Evolutionary conservation across 2,797 vertebrate genomes (phyloP).

Genomic region (Gymnoscopelus microlampas): DNA sequence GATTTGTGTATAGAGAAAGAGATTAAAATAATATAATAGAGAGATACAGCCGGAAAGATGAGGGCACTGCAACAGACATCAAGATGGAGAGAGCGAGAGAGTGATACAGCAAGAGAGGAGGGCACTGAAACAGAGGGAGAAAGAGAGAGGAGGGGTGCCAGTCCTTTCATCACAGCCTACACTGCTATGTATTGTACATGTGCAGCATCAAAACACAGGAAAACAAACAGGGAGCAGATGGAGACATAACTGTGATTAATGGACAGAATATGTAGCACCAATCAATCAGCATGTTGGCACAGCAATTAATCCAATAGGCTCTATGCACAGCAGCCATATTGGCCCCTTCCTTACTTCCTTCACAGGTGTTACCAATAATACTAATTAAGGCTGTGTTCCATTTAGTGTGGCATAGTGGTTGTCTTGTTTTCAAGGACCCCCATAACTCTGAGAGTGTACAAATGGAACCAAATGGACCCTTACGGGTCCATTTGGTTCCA

Average conservation of each 20-base stretch:
- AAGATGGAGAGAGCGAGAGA: not conserved
- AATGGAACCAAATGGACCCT: no score
- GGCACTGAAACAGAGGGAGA: constrained; percentile 7
- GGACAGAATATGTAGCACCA: constrained; percentile 33
- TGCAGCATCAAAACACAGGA: constrained; percentile 55
- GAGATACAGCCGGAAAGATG: not conserved
- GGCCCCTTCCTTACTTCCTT: no score
- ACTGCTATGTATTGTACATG: constrained; percentile 45
- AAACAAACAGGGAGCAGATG: constrained; percentile 38
- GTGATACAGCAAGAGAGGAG: not conserved
- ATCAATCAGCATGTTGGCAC: constrained; percentile 58
- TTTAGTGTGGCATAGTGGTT: no score
- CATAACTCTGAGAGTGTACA: no score
- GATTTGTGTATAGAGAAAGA: no score
- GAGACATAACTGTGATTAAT: constrained; percentile 50
- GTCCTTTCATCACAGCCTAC: constrained; percentile 61
- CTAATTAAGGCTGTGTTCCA: no score
- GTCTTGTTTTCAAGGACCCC: no score
- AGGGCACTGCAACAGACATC: not conserved
- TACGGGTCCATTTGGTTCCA: no score
- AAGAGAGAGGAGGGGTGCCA: constrained; percentile 22
- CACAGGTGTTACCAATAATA: no score
- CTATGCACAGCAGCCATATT: no score
- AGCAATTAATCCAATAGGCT: constrained; percentile 65
- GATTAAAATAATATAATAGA: not conserved